phyloP scores from a whole-genome alignment of 2,888 invertebrate genomes.

The Schrankia costaestrigalis region DNA sequence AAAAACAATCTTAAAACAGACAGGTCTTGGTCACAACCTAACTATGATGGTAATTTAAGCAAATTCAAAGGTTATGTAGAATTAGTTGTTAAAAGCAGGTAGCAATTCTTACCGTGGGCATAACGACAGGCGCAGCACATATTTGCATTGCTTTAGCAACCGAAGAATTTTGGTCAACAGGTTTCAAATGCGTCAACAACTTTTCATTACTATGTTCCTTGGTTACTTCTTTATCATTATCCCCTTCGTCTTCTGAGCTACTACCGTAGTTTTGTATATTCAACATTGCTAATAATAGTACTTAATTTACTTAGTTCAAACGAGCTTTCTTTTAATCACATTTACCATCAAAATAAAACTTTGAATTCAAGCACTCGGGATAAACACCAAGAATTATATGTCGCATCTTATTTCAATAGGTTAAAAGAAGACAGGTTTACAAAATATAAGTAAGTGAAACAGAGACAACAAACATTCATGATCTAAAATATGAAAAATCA shows the following conservation, averaged over 20 bases:
- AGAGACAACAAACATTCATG: not conserved
- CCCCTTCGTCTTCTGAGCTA: slow-evolving; percentile 85
- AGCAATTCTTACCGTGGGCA: slow-evolving; percentile 83
- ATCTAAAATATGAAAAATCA: no score
- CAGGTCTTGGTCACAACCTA: no score
- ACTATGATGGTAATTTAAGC: no score
- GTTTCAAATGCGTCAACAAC: slow-evolving; percentile 76
- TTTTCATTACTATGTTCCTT: slow-evolving; percentile 63
- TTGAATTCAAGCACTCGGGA: no score
- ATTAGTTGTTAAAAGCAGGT: not conserved
- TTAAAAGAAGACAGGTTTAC: not conserved
- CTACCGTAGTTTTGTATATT: slow-evolving; percentile 88
- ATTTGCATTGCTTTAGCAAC: slow-evolving; percentile 84
- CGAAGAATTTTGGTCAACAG: slow-evolving; percentile 80
- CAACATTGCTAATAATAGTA: slow-evolving; percentile 76
- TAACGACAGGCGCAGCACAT: slow-evolving; percentile 91
- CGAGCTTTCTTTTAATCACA: no score
- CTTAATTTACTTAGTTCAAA: slow-evolving; percentile 7
- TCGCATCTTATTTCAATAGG: not conserved
- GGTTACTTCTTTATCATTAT: slow-evolving; percentile 58
- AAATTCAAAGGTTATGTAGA: not conserved
- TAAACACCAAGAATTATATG: not conserved
- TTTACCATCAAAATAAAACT: no score
- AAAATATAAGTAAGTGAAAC: slow-evolving; percentile 2
- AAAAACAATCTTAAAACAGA: no score